These are phyloP conservation scores for Acleris literana DNA, from an alignment of 2,888 invertebrate species.

Conservation along the genomic window DNA sequence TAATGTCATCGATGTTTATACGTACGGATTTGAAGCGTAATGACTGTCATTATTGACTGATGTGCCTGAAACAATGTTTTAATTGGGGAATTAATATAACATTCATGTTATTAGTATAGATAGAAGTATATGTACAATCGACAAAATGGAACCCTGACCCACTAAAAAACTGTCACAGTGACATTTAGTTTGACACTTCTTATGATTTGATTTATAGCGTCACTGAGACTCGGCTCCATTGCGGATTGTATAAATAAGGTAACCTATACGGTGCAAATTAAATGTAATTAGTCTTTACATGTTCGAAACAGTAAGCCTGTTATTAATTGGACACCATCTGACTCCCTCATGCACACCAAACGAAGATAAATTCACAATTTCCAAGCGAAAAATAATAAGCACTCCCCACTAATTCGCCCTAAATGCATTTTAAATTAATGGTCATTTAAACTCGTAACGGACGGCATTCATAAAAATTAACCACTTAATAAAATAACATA, in stretches of 20 bases:
- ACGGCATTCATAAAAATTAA: slow-evolving; percentile 64
- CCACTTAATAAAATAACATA: slow-evolving; percentile 69
- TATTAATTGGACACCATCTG: slow-evolving; percentile 11
- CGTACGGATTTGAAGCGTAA: slow-evolving; percentile 28
- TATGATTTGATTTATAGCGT: too few relatives aligned
- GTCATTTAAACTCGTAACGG: slow-evolving; percentile 53
- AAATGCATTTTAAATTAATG: slow-evolving; percentile 59
- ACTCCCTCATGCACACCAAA: slow-evolving; percentile 21
- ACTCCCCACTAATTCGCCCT: slow-evolving; percentile 42
- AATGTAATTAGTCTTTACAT: slow-evolving; percentile 4
- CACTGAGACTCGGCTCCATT: too few relatives aligned
- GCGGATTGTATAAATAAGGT: too few relatives aligned
- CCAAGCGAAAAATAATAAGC: slow-evolving; percentile 34
- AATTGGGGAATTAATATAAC: slow-evolving; percentile 18
- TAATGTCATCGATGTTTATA: slow-evolving; percentile 37
- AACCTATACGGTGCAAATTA: too few relatives aligned
- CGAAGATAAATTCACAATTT: slow-evolving; percentile 28
- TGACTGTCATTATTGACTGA: slow-evolving; percentile 33
- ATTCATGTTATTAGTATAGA: neutral
- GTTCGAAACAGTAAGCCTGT: neutral
- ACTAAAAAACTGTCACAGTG: too few relatives aligned
- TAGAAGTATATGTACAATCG: too few relatives aligned
- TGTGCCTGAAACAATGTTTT: slow-evolving; percentile 23
- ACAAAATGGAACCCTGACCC: too few relatives aligned
- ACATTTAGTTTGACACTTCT: too few relatives aligned